Conservation (phyloP, 2,888 invertebrate species). For the Anoncus sp. region DNA sequence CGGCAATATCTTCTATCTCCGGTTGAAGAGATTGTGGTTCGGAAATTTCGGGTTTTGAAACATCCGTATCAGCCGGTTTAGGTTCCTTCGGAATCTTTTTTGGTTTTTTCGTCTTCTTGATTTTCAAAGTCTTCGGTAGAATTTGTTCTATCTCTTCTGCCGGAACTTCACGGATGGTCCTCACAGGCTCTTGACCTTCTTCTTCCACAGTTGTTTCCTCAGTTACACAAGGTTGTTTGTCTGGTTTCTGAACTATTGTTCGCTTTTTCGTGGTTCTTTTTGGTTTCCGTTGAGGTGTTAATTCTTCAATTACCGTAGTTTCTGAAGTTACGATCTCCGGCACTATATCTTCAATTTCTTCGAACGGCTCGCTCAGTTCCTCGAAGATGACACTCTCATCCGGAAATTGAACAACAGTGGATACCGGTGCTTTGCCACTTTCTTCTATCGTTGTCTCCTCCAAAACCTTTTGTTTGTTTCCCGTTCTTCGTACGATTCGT, state of each 20-base stretch:
- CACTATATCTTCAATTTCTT: conserved; percentile 65
- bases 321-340: conserved; percentile 57
- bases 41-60: conserved; percentile 61
- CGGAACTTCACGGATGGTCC: conserved; percentile 62
- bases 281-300: conserved; percentile 72
- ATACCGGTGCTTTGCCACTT: conserved; percentile 77
- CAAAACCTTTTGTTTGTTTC: conserved; percentile 70
- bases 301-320: conserved; percentile 58
- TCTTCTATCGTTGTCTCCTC: conserved; percentile 76
- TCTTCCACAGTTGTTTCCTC: conserved; percentile 65
- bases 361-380: conserved; percentile 57
- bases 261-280: conserved; percentile 79
- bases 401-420: conserved; percentile 79
- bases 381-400: conserved; percentile 64
- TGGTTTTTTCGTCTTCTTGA: conserved; percentile 59
- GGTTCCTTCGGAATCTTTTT: conserved; percentile 71
- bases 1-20: conserved; percentile 63
- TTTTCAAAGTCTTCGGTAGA: conserved; percentile 30
- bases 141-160: conserved; percentile 69
- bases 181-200: conserved; percentile 55
- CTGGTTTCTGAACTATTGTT: conserved; percentile 79
- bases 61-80: conserved; percentile 34
- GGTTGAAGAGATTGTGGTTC: conserved; percentile 67
- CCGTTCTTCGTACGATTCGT: conserved; percentile 77
- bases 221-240: conserved; percentile 67